These are phyloP conservation scores for Temnopleurus reevesii DNA, from an alignment of 53 echinoderm and acorn worm genomes.

Conservation along the genomic window DNA sequence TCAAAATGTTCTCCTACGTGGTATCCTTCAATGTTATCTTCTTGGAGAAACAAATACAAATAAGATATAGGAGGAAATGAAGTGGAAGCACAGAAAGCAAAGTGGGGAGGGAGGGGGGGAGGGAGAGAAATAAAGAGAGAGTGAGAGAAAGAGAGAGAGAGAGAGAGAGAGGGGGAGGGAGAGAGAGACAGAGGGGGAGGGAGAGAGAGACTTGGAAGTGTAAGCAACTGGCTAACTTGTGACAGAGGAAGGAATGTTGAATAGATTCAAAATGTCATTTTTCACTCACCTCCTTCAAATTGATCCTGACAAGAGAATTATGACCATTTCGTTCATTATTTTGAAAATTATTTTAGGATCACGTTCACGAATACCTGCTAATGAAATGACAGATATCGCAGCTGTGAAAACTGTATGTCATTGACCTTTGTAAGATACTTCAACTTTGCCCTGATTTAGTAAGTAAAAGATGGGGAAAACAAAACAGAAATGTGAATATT, in stretches of 20 bases:
- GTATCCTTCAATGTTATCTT: too few species aligned
- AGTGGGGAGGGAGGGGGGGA: neutral
- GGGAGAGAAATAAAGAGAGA: neutral
- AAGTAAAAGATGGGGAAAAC: too few species aligned
- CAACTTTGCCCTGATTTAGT: too few species aligned
- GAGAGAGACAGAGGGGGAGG: neutral
- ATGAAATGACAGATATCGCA: too few species aligned
- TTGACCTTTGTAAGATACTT: too few species aligned
- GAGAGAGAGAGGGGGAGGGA: neutral
- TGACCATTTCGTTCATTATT: too few species aligned
- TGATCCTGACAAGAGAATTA: neutral
- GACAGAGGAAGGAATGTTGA: neutral
- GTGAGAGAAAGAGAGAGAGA: neutral
- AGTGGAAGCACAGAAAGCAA: neutral
- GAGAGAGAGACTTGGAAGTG: neutral
- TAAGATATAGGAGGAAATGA: neutral
- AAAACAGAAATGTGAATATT: too few species aligned
- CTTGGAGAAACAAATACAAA: too few species aligned
- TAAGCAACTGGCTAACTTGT: neutral
- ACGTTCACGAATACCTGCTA: too few species aligned
- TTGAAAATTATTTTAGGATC: too few species aligned
- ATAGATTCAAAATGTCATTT: constrained; percentile 8
- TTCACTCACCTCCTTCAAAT: neutral
- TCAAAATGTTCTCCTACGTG: too few species aligned
- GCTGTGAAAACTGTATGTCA: too few species aligned